A percentile compares a stretch with the other conserved stretches of the same genome.
phyloP scores from a whole-genome alignment of 2,888 invertebrate genomes.

The Exocentrus adspersus region DNA sequence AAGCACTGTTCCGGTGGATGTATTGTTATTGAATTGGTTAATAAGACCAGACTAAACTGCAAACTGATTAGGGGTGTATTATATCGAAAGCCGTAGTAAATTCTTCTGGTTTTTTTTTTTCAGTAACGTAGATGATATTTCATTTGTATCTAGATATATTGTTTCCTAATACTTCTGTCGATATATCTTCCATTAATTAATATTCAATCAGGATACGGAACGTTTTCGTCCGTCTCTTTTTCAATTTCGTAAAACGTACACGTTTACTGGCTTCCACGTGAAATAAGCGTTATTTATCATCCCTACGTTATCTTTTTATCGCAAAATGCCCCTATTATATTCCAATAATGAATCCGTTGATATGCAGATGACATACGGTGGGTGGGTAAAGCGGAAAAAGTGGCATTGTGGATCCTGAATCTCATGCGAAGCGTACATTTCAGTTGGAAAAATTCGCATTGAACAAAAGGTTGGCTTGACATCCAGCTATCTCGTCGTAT shows the following conservation, averaged over 20 bases:
- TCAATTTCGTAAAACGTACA: too few relatives aligned
- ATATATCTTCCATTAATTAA: too few relatives aligned
- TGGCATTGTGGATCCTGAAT: neutral
- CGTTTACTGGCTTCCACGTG: too few relatives aligned
- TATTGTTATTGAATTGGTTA: too few relatives aligned
- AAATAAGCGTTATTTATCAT: neutral
- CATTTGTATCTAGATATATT: too few relatives aligned
- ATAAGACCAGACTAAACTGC: too few relatives aligned
- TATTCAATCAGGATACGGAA: too few relatives aligned
- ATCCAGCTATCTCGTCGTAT: neutral
- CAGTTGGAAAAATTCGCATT: neutral
- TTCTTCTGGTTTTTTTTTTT: too few relatives aligned
- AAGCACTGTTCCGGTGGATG: neutral
- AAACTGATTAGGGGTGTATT: too few relatives aligned
- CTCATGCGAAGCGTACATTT: neutral
- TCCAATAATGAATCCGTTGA: slow-evolving; percentile 1
- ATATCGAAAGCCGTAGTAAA: too few relatives aligned
- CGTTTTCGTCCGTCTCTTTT: neutral
- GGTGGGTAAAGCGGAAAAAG: neutral
- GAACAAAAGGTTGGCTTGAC: neutral
- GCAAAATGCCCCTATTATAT: neutral
- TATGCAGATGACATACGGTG: slow-evolving; percentile 3
- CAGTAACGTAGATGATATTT: too few relatives aligned
- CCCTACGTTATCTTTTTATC: neutral
- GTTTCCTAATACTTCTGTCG: too few relatives aligned